phyloP scores from a whole-genome alignment of 2,797 vertebrate genomes.

The Chelmon rostratus region DNA sequence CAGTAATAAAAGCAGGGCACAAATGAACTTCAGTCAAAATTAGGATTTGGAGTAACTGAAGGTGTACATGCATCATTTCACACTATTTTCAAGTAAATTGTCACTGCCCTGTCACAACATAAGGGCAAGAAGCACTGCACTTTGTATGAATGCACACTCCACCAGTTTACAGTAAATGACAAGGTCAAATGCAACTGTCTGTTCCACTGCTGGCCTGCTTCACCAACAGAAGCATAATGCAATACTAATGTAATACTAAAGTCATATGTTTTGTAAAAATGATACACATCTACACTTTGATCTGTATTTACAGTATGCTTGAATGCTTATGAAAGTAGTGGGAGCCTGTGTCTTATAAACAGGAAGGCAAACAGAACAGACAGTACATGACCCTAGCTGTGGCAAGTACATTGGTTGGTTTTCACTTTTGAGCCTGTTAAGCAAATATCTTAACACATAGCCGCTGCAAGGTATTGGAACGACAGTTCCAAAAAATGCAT shows the following conservation, averaged over 20 bases:
- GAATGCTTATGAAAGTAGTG: neutral
- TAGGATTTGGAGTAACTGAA: conserved; percentile 27
- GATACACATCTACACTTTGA: neutral
- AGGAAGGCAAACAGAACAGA: neutral
- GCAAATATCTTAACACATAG: neutral
- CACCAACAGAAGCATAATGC: neutral
- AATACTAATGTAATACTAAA: neutral
- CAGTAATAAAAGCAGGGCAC: conserved; percentile 28
- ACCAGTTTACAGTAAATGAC: conserved; percentile 14
- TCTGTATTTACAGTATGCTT: neutral
- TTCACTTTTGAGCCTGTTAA: conserved; percentile 13
- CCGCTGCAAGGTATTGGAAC: neutral
- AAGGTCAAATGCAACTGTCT: conserved; percentile 17
- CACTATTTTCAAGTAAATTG: conserved; percentile 11
- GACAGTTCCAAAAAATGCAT: neutral
- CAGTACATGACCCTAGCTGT: conserved; percentile 12
- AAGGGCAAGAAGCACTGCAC: conserved; percentile 7
- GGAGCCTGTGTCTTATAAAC: conserved; percentile 2
- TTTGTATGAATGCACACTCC: conserved; percentile 25
- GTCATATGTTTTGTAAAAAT: neutral
- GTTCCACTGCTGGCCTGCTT: neutral
- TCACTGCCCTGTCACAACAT: neutral
- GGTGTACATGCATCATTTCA: conserved; percentile 26
- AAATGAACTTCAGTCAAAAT: conserved; percentile 55
- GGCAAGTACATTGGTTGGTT: conserved; percentile 12